Evolutionary conservation across 2,888 invertebrate genomes (phyloP).

Genomic region (Phania funesta): DNA sequence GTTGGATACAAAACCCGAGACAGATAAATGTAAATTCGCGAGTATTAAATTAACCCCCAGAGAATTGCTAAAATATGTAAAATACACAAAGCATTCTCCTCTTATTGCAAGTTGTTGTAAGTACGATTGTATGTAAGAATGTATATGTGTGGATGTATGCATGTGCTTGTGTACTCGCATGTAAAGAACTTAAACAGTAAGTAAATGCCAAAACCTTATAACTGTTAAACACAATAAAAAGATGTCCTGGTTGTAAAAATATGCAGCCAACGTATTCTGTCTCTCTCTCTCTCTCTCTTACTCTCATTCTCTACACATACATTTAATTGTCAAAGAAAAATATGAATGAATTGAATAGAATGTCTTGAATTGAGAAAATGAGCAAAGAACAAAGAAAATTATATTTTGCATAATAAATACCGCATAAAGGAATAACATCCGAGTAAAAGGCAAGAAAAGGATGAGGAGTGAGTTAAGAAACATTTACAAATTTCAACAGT

Average conservation of each 20-base stretch:
- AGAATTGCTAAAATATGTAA: constrained; percentile 55
- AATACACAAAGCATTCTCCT: constrained; percentile 27
- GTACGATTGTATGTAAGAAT: not conserved
- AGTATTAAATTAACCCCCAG: constrained; percentile 69
- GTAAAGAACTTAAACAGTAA: constrained; percentile 17
- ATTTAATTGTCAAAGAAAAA: constrained; percentile 63
- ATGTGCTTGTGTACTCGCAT: not conserved
- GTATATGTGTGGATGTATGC: too few species aligned
- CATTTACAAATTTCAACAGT: constrained; percentile 56
- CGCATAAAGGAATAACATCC: constrained; percentile 9
- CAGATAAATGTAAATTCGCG: constrained; percentile 68
- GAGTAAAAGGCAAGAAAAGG: not conserved
- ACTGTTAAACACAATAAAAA: constrained; percentile 54
- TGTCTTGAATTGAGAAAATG: constrained; percentile 45
- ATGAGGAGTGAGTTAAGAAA: constrained; percentile 14
- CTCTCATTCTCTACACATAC: not conserved
- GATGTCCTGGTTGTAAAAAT: constrained; percentile 51
- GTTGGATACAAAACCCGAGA: constrained; percentile 6
- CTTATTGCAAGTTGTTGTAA: constrained; percentile 13
- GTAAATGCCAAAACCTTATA: constrained; percentile 38
- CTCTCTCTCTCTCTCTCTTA: not conserved
- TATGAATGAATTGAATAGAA: constrained; percentile 49
- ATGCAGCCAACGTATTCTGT: constrained; percentile 14
- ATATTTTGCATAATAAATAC: constrained; percentile 67
- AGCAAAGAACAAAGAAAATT: constrained; percentile 59